Conservation (phyloP, 2,888 invertebrate genomes). For the Pheosia tremula region DNA sequence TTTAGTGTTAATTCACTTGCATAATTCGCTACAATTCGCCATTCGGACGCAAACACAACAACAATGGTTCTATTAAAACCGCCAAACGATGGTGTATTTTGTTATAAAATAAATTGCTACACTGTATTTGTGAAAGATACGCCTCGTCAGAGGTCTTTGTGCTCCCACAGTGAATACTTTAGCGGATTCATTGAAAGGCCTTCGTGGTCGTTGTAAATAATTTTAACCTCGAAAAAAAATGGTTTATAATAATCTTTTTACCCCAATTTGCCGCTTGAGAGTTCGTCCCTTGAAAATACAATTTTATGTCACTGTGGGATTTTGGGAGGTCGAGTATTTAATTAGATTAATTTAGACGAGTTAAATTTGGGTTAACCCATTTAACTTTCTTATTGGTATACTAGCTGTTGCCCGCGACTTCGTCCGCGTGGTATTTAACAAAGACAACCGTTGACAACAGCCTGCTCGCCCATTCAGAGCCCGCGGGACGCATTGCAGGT, state of each 20-base stretch:
- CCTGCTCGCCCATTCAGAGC: too few species aligned
- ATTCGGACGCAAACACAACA: conserved; percentile 11
- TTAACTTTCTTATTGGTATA: too few species aligned
- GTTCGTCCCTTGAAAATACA: conserved; percentile 34
- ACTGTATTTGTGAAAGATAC: conserved; percentile 51
- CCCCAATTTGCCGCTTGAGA: conserved; percentile 32
- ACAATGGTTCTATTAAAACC: conserved; percentile 39
- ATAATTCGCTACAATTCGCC: conserved; percentile 12
- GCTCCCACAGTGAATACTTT: conserved; percentile 60
- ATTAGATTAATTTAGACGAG: too few species aligned
- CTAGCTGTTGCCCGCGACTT: too few species aligned
- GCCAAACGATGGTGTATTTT: conserved; percentile 51
- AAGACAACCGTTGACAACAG: too few species aligned
- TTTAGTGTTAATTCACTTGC: conserved; percentile 11
- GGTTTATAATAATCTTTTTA: conserved; percentile 37
- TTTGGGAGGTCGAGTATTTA: not conserved
- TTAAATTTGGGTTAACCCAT: too few species aligned
- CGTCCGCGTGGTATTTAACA: too few species aligned
- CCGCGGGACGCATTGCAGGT: too few species aligned
- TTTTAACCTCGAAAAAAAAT: conserved; percentile 42
- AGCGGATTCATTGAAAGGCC: conserved; percentile 51
- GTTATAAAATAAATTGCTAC: conserved; percentile 54
- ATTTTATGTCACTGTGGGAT: conserved; percentile 28
- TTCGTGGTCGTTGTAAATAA: conserved; percentile 47
- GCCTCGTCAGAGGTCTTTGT: conserved; percentile 62